Conservation (phyloP, 2,888 invertebrate genomes). For the Oegoconia quadripuncta region DNA sequence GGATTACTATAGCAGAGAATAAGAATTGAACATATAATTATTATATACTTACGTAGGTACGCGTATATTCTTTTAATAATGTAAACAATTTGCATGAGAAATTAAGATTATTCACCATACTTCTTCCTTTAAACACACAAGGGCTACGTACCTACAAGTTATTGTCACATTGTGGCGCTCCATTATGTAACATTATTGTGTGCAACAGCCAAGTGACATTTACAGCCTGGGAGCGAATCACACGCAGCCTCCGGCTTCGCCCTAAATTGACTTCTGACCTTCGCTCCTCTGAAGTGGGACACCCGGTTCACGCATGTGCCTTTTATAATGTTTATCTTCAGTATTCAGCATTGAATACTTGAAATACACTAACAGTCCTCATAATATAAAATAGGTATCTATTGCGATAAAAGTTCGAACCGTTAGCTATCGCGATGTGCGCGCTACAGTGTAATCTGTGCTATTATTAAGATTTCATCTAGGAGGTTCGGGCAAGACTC, state of each 20-base stretch:
- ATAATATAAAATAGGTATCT: neutral
- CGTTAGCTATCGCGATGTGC: too few species aligned
- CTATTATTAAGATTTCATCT: constrained; percentile 29
- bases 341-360: constrained; percentile 31
- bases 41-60: neutral
- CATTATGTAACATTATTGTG: constrained; percentile 46
- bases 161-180: constrained; percentile 23
- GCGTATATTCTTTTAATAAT: too few species aligned
- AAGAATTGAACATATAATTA: constrained; percentile 25
- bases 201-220: constrained; percentile 62
- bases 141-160: constrained; percentile 16
- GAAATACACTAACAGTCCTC: constrained; percentile 18
- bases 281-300: constrained; percentile 51
- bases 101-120: too few species aligned
- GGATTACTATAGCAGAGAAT: constrained; percentile 40
- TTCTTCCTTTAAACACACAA: too few species aligned
- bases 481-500: constrained; percentile 36
- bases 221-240: constrained; percentile 47
- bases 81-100: too few species aligned
- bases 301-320: constrained; percentile 38
- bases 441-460: too few species aligned
- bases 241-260: constrained; percentile 50
- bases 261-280: constrained; percentile 64
- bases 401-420: constrained; percentile 13
- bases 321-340: constrained; percentile 20